Base-by-base conservation (phyloP, 2,888 invertebrate species). In the Tipula lateralis region DNA sequence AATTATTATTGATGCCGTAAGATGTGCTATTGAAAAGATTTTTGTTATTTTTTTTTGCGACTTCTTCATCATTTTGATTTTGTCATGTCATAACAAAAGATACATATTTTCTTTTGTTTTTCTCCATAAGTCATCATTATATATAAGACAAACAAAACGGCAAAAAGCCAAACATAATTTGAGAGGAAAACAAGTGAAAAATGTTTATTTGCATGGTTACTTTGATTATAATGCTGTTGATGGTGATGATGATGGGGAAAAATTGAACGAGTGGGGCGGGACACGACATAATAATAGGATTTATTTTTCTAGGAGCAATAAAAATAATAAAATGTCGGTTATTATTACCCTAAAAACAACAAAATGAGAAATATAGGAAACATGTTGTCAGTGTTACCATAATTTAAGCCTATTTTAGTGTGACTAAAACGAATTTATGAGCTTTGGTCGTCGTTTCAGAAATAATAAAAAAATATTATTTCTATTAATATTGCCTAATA, bases 381-480 rank as follows among this genome's bases (percentile, higher is more conserved):
- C 66, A 66, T 66, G 66, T 66, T 66, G 66, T 24, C 9, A 19
- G 66, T 66, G 66, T 66, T 66, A 24, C 19, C 24, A 24, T 24
- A 66, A 66, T 66, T 66, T 66, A 66, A 66, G 66, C 24, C 24
- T 66, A 66, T 66, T 66, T 66, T 66, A 66, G 66, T 66, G 66
- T 66, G 24, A 66, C 66, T 66, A 66, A 66, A 66, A 66, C 24
- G 66, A 66, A 66, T 66, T 66, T 66, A 66, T 66, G 66, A 44
- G 24, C 4, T 24, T 24, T 66, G 4, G 24, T 24, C 24, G 9
- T 24, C 24, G 66, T 50, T 50, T 16, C 1, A 1, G n/a, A 50
- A 6, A 16, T 19, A 50, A 50, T 50, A 34, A 50, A 50, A 50
- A 50, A 50, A 5, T 44, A 50, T 50, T 50, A 50, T 50, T 50